phyloP scores from a whole-genome alignment of 2,797 vertebrate genomes.

The Alosa sapidissima region DNA sequence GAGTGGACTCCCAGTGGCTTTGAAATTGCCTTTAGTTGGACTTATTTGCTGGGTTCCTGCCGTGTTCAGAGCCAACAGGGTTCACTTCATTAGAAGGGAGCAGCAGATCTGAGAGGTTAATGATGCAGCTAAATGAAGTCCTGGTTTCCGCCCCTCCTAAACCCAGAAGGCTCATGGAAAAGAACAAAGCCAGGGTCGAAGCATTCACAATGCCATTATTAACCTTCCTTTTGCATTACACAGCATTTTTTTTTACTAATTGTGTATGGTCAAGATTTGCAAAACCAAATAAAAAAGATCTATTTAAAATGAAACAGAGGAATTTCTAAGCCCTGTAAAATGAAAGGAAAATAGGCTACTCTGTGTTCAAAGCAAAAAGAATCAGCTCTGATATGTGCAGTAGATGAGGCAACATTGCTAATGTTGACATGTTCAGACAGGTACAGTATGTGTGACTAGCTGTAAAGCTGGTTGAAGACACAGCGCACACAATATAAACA shows the following conservation, averaged over 20 bases:
- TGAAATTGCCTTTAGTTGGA: background rate
- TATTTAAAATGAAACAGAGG: background rate
- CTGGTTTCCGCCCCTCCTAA: background rate
- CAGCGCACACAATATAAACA: background rate
- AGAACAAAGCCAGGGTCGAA: background rate
- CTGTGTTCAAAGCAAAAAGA: background rate
- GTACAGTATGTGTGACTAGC: background rate
- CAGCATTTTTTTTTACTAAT: background rate
- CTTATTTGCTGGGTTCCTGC: background rate
- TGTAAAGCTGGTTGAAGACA: background rate
- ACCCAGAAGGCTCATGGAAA: background rate
- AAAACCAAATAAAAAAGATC: background rate
- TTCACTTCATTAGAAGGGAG: background rate
- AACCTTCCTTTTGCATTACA: background rate
- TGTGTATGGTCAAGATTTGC: background rate
- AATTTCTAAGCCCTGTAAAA: background rate
- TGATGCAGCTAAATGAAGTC: conserved; percentile 3
- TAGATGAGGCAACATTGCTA: background rate
- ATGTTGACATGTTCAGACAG: background rate
- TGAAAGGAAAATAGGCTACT: background rate
- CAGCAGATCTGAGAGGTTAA: conserved; percentile 13
- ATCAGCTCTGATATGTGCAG: background rate
- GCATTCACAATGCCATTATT: background rate
- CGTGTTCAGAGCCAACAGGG: background rate
- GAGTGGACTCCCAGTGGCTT: background rate